Percentiles rank a stretch among this genome's conserved stretches.
These are phyloP conservation scores for Tinea pellionella DNA, from an alignment of 2,888 invertebrate species.

Conservation along the genomic window DNA sequence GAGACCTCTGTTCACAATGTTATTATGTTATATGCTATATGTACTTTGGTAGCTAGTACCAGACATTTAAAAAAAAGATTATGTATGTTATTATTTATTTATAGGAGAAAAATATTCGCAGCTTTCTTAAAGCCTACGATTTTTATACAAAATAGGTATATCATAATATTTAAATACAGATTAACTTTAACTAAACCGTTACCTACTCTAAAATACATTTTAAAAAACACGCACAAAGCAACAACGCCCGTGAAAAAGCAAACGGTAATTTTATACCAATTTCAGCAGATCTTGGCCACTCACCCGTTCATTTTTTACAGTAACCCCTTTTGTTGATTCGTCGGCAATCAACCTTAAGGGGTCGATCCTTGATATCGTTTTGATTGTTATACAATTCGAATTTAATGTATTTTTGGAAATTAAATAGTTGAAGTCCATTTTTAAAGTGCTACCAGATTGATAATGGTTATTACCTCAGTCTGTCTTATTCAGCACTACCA, in stretches of 20 bases:
- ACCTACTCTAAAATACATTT: not conserved
- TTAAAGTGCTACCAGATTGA: too few species aligned
- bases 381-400: not conserved
- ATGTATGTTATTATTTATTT: too few species aligned
- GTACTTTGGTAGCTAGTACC: too few species aligned
- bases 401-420: not conserved
- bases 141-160: too few species aligned
- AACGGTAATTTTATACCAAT: slow-evolving; percentile 3
- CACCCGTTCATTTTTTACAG: not conserved
- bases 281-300: not conserved
- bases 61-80: too few species aligned
- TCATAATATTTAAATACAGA: not conserved
- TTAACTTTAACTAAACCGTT: not conserved
- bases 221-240: not conserved
- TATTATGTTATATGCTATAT: too few species aligned
- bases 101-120: too few species aligned
- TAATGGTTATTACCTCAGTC: too few species aligned
- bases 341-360: not conserved
- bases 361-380: not conserved
- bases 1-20: too few species aligned
- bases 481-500: too few species aligned
- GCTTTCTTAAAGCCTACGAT: too few species aligned
- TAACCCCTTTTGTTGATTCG: slow-evolving; percentile 7
- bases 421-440: too few species aligned
- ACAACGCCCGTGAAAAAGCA: not conserved